Evolutionary conservation across 2,888 invertebrate genomes (phyloP), one percentile per base, ranked within the genome.

Genomic region (Leptogaster cylindrica): DNA sequence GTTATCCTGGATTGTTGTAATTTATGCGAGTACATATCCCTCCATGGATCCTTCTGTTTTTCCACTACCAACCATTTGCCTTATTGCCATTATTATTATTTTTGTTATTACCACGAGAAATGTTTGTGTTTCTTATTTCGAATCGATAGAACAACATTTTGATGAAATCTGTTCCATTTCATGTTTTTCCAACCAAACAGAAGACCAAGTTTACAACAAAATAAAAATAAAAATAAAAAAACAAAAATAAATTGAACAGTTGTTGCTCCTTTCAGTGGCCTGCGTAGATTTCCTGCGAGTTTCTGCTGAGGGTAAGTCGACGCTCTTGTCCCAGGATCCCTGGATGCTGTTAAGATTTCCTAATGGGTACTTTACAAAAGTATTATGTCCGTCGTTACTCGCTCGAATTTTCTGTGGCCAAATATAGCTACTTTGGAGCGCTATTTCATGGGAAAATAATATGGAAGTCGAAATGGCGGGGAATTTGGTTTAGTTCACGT

Each of bases 301-400:
- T 27, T 18, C 41, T 12, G 39, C 8, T n/a, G 10, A 39, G 23
- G 39, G 33, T n/a, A 10, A 7, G 6, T 14, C n/a, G 41, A 4
- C 46, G 46, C 46, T 46, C 46, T 52, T 31, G 31, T 52, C 27
- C 16, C 33, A n/a, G 31, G 52, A 16, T 63, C 50, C 36, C 36
- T 39, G 66, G 55, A 64, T 65, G 69, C 65, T 69, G 69, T 69
- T 67, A 69, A 69, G 67, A 69, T 67, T 69, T 69, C 65, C 67
- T 69, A 69, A 69, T 69, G 69, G 69, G 64, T 67, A 69, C 69
- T 69, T 69, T 67, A 61, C 55, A 48, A 69, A 69, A 69, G 67
- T 69, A 69, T 69, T 69, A 69, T 69, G 69, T 64, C 65, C 69
- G 50, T 67, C 67, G 27, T 67, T 69, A 65, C 36, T 65, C 39